Evolutionary conservation across 2,888 invertebrate genomes (phyloP), one percentile per base, ranked within the genome.

Genomic region (Sycophila texana): DNA sequence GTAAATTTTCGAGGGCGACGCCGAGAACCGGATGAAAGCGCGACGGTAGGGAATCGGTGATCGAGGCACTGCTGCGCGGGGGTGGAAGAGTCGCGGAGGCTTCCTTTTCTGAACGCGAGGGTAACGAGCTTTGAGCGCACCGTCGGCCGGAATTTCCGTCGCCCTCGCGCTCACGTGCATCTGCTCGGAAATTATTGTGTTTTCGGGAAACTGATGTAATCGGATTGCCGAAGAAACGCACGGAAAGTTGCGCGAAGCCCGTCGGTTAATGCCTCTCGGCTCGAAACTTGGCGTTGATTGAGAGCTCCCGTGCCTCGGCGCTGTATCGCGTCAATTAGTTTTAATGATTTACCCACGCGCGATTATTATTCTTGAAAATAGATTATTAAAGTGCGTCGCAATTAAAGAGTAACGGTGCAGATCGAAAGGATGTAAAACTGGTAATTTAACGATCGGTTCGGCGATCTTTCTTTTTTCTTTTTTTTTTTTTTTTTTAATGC

Each of bases 131-230:
- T 49, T 61, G 80, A 73, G 57, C 73, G 77, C 57, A 73, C 77
- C 74, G 77, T 74, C 77, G 47, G 4, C 51, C 20, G 55, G 13
- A 74, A 79, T 79, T 70, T 79, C 53, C 73, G 39, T 77, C 77
- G 60, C 26, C 30, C 51, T 12, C 53, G 16, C 7, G 16, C 22
- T 4, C 16, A 2, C 22, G 65, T n/a, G 71, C 71, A 49, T 73
- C 60, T 18, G 77, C 72, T 67, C 60, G 74, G 68, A 74, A 78
- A 74, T 78, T 78, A 74, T 78, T 79, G 58, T 72, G 67, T 79
- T 73, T 68, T 65, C n/a, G 10, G 63, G n/a, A 71, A 80, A 80
- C 68, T 73, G 76, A 80, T 80, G 76, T 76, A 80, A 80, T 80
- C 68, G 80, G 73, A 80, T 80, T 80, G 61, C 22, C 53, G 76